These are phyloP conservation scores for Anguilla megastoma DNA, from an alignment of 2,797 vertebrate species.

Conservation along the genomic window DNA sequence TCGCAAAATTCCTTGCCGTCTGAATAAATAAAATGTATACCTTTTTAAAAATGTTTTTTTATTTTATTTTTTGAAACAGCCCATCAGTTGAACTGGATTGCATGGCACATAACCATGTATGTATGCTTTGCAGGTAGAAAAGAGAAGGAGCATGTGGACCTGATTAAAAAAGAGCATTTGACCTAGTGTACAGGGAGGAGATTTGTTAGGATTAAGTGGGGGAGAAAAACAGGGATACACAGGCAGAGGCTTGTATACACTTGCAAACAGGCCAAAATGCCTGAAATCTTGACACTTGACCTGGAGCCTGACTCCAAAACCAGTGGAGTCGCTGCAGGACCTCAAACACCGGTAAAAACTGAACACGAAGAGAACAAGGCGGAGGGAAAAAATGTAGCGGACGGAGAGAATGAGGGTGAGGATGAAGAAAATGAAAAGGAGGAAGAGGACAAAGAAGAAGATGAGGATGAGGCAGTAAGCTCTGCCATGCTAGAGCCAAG, in stretches of 20 bases:
- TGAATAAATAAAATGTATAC: no score
- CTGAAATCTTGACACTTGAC: constrained; percentile 33
- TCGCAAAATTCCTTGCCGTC: no score
- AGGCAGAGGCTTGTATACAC: background rate
- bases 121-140: background rate
- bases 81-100: no score
- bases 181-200: background rate
- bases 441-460: constrained; percentile 6
- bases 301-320: constrained; percentile 32
- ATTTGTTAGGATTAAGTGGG: background rate
- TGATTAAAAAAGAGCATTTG: background rate
- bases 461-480: constrained; percentile 34
- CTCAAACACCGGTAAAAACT: constrained; percentile 30
- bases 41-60: no score
- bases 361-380: constrained; percentile 29
- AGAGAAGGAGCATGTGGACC: background rate
- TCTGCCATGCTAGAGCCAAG: constrained; percentile 57
- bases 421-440: constrained; percentile 21
- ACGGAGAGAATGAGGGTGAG: constrained; percentile 6
- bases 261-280: constrained; percentile 48
- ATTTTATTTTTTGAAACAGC: no score
- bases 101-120: background rate
- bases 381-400: constrained; percentile 19
- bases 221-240: background rate
- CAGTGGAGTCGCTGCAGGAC: constrained; percentile 34